Evolutionary conservation across 92 coral and sea anemone genomes (phyloP), one percentile per base, ranked within the genome.

Genomic region (Diadumene lineata): DNA sequence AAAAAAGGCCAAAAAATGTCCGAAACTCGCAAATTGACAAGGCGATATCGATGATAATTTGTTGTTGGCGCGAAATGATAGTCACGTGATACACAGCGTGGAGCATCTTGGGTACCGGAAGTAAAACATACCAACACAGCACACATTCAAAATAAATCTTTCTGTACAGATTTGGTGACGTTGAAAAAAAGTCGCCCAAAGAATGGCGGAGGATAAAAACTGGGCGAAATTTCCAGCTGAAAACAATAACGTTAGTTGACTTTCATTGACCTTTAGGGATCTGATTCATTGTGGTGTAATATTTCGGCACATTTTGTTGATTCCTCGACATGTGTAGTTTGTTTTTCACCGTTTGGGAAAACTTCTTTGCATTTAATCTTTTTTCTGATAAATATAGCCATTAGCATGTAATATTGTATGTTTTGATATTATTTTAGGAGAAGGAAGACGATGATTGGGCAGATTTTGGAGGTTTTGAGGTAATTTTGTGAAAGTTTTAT

Each of bases 381-480:
- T n/a, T n/a, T n/a, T n/a, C n/a, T n/a, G n/a, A n/a, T n/a, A n/a
- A n/a, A n/a, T n/a, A n/a, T n/a, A n/a, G n/a, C n/a, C n/a, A n/a
- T n/a, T n/a, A n/a, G n/a, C n/a, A 30, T 64, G 19, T 21, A 2
- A 13, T 53, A 16, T 53, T 21, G 10, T 53, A 3, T 53, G 58
- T 53, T 13, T 53, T 53, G 10, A 9, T 53, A 53, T 13, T 21
- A 53, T 30, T 34, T 18, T 24, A 67, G 72, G 29, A 67, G 27
- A 43, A 67, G 16, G 26, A 67, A 17, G 72, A 67, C 56, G 96
- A 93, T 75, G 98, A 93, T 61, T 93, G 98, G 96, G 93, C 93
- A 27, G 98, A 93, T 22, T 93, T 93, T 90, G 98, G 98, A 46
- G 98, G 98, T 29, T 93, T 93, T 85, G 98, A 93, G 91, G 98